Percentiles rank a stretch among this genome's conserved stretches.
Conservation (phyloP, 1,140 invertebrate species). For the Hormaphis cornu region DNA sequence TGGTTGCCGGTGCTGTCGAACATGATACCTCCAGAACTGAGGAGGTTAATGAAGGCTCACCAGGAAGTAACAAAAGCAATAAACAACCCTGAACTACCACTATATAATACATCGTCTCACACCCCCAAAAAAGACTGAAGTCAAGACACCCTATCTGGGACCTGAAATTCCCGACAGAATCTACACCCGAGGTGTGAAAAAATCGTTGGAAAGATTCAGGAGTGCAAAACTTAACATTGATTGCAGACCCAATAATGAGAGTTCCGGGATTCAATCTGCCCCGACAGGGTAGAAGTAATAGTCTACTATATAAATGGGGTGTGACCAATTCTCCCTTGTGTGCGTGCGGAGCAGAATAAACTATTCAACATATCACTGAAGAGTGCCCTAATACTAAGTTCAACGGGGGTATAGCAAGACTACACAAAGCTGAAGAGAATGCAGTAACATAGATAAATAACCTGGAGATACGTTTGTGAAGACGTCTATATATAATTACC, state of each 20-base stretch:
- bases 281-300: neutral
- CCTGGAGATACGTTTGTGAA: too few relatives aligned
- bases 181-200: neutral
- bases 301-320: neutral
- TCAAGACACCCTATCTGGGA: neutral
- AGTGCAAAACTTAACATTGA: too few relatives aligned
- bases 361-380: neutral
- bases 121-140: neutral
- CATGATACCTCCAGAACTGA: conserved; percentile 18
- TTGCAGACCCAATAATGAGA: too few relatives aligned
- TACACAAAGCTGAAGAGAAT: too few relatives aligned
- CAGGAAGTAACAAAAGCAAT: too few relatives aligned
- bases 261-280: neutral
- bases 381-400: neutral
- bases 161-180: neutral
- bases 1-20: conserved; percentile 40
- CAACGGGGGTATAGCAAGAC: neutral
- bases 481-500: too few relatives aligned
- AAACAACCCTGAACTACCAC: too few relatives aligned
- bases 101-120: neutral
- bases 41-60: too few relatives aligned
- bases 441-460: too few relatives aligned
- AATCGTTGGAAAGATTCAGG: too few relatives aligned
- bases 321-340: neutral
- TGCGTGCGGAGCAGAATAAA: neutral